Base-by-base conservation (phyloP, 2,797 vertebrate genomes). In the Neosilurus hyrtlii region DNA sequence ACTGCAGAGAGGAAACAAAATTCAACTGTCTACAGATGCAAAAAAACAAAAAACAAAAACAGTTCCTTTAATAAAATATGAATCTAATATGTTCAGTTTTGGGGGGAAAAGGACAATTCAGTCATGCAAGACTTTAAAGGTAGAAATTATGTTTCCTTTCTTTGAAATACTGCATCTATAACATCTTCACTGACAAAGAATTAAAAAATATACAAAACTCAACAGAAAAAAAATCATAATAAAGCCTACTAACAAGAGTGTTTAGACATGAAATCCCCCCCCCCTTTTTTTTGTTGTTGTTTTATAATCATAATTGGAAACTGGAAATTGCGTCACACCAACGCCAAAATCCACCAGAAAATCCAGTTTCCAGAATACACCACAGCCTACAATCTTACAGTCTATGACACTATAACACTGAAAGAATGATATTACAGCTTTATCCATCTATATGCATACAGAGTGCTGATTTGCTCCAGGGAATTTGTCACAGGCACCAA, bases 1-100 rank as follows among this genome's bases (percentile, higher is more conserved):
- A 94, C 96, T 96, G 86, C 75, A 83, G 76, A 70, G 62, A 11
- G 63, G 1, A 35, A n/a, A 56, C 30, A 62, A 22, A 35, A 26
- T 12, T 37, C 0, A 43, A 22, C 59, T 9, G 66, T 43, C 12
- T 20, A 57, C 18, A 59, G 37, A 75, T 20, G 9, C 37, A 43
- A 22, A 30, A 37, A 37, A 35, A 66, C 16, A 35, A 30, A 66
- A 66, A 12, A 4, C n/a, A n/a, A n/a, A n/a, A n/a, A n/a, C n/a
- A n/a, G 24, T 26, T 14, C 14, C 2, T 26, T 15, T 24, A 14
- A 11, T 12, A 63, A 63, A 63, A 14, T 14, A 26, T 14, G 10
- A 62, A n/a, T 62, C 16, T 3, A 24, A 22, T 12, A 24, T 62
- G n/a, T 4, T 24, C 3, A 62, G 4, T 62, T 24, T 43, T 6